Evolutionary conservation across 2,888 invertebrate genomes (phyloP), one percentile per base, ranked within the genome.

Genomic region (Rosalia funebris): DNA sequence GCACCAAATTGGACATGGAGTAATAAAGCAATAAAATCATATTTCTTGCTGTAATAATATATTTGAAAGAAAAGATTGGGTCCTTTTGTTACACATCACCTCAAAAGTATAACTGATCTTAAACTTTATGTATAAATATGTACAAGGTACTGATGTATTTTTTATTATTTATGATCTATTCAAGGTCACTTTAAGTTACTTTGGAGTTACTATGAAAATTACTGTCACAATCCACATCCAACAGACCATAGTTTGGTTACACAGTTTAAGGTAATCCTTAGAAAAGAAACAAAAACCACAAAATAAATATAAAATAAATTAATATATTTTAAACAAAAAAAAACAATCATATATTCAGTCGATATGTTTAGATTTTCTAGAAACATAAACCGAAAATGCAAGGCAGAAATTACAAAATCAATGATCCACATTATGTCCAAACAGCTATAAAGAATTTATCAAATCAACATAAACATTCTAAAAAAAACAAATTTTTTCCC

Each of bases 141-240:
- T 79, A 78, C 79, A 79, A 80, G 80, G 79, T 81, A 80, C 81
- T 79, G 77, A 73, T 77, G 75, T 76, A 71, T 72, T 70, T 68
- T 55, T 66, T 58, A 54, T 61, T 52, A 44, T 58, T 79, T 77
- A 77, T 75, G 77, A 75, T 77, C 76, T 77, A 79, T 76, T 78
- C 76, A 77, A 81, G 80, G 80, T 80, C 80, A 81, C 80, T 81
- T 81, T 78, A 71, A 76, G 73, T 76, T 75, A 75, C 70, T 74
- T 77, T 77, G 74, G 76, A 75, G 75, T 75, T 62, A 72, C 71
- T 71, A 71, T 69, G 60, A 63, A 63, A 55, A 42, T 59, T 62
- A 47, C 42, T 53, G 50, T 65, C 56, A 53, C 48, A 60, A 41
- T 45, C 44, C 39, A 62, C 34, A 34, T 34, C 34, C 34, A 65